Conservation (phyloP, 2,113 vertebrate species). For the Tetrao urogallus region DNA sequence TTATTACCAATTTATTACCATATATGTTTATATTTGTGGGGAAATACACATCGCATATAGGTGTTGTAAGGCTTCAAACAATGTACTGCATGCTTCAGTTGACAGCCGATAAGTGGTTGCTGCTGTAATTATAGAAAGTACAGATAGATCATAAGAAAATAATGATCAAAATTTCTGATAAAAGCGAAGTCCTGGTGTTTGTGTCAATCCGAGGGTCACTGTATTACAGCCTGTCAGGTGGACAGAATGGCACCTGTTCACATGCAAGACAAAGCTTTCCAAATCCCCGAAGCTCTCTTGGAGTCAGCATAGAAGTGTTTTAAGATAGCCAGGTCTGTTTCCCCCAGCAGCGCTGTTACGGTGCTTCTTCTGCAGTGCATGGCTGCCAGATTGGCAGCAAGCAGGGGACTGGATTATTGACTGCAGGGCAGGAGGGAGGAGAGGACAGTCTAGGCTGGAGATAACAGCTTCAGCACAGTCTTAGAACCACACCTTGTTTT, state of each 20-base stretch:
- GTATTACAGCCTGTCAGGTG: accelerated
- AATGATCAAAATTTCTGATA: neutral
- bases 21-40: neutral
- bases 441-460: neutral
- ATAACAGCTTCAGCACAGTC: neutral
- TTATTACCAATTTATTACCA: neutral
- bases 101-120: neutral
- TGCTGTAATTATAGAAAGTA: neutral
- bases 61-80: neutral
- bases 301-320: neutral
- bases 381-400: neutral
- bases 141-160: neutral
- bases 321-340: neutral
- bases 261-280: neutral
- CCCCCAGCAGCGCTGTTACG: neutral
- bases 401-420: neutral
- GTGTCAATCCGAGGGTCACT: neutral
- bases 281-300: accelerated
- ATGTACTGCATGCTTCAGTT: neutral
- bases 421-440: neutral
- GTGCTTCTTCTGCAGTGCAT: neutral
- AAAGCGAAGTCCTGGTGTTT: neutral
- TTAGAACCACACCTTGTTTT: neutral
- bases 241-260: neutral
- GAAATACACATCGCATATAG: neutral